Evolutionary conservation across 2,113 vertebrate genomes (phyloP).

Genomic region (Sorex fumeus): DNA sequence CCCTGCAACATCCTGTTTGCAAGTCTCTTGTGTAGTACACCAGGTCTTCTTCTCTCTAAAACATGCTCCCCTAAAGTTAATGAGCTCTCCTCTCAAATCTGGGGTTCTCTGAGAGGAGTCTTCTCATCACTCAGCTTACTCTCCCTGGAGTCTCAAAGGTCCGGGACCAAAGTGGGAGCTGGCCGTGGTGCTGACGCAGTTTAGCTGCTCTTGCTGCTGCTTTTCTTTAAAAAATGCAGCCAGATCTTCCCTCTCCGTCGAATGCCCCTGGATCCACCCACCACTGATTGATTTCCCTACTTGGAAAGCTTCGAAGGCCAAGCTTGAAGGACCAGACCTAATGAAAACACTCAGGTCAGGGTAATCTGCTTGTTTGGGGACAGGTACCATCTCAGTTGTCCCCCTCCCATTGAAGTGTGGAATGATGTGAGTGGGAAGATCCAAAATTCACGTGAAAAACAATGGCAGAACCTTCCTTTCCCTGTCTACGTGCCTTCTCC

Average conservation of each 20-base stretch:
- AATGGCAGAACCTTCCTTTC: not conserved
- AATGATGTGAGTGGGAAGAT: not conserved
- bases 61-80: not conserved
- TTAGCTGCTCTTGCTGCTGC: rapidly evolving
- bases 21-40: not conserved
- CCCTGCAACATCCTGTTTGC: not conserved
- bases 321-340: not conserved
- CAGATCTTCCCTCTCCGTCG: not conserved
- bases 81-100: not conserved
- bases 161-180: not conserved
- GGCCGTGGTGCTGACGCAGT: conserved; percentile 13
- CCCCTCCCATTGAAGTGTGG: not conserved
- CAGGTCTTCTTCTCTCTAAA: not conserved
- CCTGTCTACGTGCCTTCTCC: not conserved
- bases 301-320: not conserved
- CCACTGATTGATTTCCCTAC: not conserved
- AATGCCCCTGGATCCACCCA: not conserved
- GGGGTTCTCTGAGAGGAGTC: not conserved
- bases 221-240: not conserved
- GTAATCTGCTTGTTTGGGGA: not conserved
- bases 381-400: not conserved
- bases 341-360: not conserved
- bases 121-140: rapidly evolving
- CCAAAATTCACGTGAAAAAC: not conserved
- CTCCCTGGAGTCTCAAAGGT: rapidly evolving